These are phyloP conservation scores for Neoniphon sammara DNA, from an alignment of 2,797 vertebrate genomes.

Conservation along the genomic window DNA sequence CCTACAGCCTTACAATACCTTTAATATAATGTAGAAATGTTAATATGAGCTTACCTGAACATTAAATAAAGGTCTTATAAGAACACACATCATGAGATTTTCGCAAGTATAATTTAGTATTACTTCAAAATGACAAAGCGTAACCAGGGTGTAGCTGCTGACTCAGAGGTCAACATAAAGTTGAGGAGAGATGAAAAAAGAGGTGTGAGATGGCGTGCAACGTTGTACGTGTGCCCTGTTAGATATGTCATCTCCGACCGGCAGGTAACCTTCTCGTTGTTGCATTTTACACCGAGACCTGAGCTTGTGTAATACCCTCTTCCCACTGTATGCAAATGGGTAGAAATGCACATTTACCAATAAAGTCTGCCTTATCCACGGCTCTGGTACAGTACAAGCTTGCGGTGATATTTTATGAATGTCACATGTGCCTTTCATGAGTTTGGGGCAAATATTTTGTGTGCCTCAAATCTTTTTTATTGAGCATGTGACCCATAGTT, in stretches of 20 bases:
- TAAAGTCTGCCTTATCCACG: neutral
- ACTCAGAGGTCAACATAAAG: conserved; percentile 17
- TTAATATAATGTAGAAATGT: neutral
- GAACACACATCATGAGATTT: neutral
- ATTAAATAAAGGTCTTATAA: neutral
- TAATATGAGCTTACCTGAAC: neutral
- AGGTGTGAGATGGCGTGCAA: neutral
- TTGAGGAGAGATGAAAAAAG: conserved; percentile 9
- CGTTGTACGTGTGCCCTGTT: neutral
- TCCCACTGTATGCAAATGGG: neutral
- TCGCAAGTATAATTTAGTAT: neutral
- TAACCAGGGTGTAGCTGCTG: neutral
- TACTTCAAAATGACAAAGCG: conserved; percentile 5
- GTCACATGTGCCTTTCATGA: neutral
- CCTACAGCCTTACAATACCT: neutral
- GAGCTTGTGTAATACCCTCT: conserved; percentile 1
- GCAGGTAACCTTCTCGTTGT: conserved; percentile 17
- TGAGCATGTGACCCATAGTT: neutral
- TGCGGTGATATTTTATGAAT: conserved; percentile 1
- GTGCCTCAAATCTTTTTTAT: neutral
- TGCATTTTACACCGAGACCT: conserved; percentile 3
- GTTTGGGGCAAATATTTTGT: neutral
- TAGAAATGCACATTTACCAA: neutral
- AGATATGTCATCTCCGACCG: conserved; percentile 9
- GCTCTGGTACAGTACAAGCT: neutral